Evolutionary conservation across 2,888 invertebrate species (phyloP).

Genomic region (Hesperia comma): DNA sequence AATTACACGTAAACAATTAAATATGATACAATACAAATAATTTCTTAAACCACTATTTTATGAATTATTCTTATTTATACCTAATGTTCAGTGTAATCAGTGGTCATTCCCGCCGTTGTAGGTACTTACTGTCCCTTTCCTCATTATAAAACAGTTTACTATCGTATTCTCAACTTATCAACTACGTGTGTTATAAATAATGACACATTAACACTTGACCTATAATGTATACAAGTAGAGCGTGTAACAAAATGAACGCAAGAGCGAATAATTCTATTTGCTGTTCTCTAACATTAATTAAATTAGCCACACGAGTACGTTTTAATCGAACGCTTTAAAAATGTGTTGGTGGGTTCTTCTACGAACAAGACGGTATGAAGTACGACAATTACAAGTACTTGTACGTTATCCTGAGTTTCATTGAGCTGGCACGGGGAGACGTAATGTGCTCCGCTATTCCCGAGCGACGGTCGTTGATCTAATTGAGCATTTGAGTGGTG

Average conservation of each 20-base stretch:
- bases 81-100: background rate
- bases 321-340: background rate
- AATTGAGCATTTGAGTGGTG: slow-evolving; percentile 82
- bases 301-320: background rate
- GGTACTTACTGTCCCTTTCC: background rate
- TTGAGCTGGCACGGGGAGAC: slow-evolving; percentile 63
- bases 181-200: slow-evolving; percentile 22
- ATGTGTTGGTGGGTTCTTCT: background rate
- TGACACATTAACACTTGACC: slow-evolving; percentile 33
- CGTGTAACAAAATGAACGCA: slow-evolving; percentile 31
- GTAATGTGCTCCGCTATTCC: slow-evolving; percentile 70
- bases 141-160: slow-evolving; percentile 19
- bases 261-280: slow-evolving; percentile 12
- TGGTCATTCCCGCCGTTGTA: slow-evolving; percentile 10
- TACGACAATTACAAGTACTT: slow-evolving; percentile 31
- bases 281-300: slow-evolving; percentile 5
- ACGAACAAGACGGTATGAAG: slow-evolving; percentile 17
- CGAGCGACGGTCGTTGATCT: slow-evolving; percentile 76
- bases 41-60: background rate
- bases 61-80: background rate
- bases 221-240: slow-evolving; percentile 35
- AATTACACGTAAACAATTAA: no score
- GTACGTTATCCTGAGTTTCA: slow-evolving; percentile 60
- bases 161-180: slow-evolving; percentile 34
- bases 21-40: no score